These are phyloP conservation scores for Gymnocheta viridis DNA, from an alignment of 2,888 invertebrate genomes.

Conservation along the genomic window DNA sequence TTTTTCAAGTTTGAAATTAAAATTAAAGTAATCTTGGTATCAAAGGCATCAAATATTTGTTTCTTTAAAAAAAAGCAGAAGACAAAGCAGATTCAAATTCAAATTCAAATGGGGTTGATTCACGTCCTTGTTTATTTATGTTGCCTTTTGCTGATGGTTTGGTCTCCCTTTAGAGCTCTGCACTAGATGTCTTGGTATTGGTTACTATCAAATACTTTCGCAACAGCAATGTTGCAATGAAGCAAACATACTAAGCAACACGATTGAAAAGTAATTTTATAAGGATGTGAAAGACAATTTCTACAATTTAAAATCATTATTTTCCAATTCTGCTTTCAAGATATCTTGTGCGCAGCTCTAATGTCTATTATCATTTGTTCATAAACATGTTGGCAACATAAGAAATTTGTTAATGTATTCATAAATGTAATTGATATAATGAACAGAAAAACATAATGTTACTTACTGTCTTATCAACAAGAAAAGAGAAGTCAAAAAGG, in stretches of 20 bases:
- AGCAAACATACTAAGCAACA: too few relatives aligned
- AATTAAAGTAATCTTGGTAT: conserved; percentile 51
- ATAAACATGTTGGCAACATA: conserved; percentile 38
- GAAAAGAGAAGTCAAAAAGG: neutral
- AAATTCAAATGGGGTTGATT: conserved; percentile 45
- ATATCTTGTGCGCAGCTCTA: too few relatives aligned
- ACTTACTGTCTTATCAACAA: neutral
- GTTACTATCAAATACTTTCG: too few relatives aligned
- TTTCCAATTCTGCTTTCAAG: neutral
- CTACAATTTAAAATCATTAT: too few relatives aligned
- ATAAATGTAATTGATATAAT: conserved; percentile 64
- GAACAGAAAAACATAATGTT: conserved; percentile 35
- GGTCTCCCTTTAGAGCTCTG: neutral
- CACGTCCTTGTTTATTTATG: neutral
- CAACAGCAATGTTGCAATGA: too few relatives aligned
- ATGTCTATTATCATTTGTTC: conserved; percentile 41
- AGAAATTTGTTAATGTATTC: conserved; percentile 42
- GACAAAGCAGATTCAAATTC: neutral
- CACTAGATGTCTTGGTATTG: too few relatives aligned
- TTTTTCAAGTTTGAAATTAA: conserved; percentile 17
- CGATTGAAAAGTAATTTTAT: too few relatives aligned
- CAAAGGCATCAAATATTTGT: conserved; percentile 37
- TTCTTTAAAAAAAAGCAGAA: neutral
- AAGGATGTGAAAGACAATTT: too few relatives aligned
- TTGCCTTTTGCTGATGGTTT: neutral